Base-by-base conservation (phyloP, 2,797 vertebrate genomes). In the Galagoides demidoff region DNA sequence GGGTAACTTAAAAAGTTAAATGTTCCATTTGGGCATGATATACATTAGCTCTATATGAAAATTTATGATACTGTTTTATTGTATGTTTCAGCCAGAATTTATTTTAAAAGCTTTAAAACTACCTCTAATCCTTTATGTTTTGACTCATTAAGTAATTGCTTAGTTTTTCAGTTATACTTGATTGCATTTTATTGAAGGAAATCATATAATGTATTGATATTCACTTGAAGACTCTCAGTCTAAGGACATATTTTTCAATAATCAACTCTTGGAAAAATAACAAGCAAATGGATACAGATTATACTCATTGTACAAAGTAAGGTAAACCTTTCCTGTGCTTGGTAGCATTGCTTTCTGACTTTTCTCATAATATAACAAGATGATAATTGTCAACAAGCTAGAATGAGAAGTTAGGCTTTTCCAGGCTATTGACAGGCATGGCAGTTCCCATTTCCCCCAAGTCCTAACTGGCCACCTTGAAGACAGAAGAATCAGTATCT, bases 61-160 rank as follows among this genome's bases (percentile, higher is more conserved):
- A 16, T 29, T 57, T 89, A 61, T 83, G 20, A 45, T 49, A 66
- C 0, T 52, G 5, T 31, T 89, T 95, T 49, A 57, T 68, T 92
- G 73, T 12, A 17, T 55, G 31, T 81, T 86, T 93, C 43, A 64
- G 25, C 3, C 14, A 93, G 49, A 64, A 59, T 93, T 86, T 74
- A 77, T 95, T 93, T 76, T 68, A 83, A n/a, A 64, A 90, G n/a
- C 1, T 92, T 89, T 61, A 52, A 74, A 93, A 57, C 10, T 16
- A 84, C 9, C 3, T 85, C 73, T 52, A 74, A 3, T 16, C 5
- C 27, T 89, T 76, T 59, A n/a, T 39, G 49, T 57, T 66, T 71
- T 77, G 43, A 78, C 27, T 83, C 12, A 73, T 73, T 57, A 92
- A 92, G 23, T 71, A 12, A 78, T 39, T 63, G 10, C 14, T 78